Conservation (phyloP, 2,113 vertebrate genomes). For the Coryphaenoides rupestris region DNA sequence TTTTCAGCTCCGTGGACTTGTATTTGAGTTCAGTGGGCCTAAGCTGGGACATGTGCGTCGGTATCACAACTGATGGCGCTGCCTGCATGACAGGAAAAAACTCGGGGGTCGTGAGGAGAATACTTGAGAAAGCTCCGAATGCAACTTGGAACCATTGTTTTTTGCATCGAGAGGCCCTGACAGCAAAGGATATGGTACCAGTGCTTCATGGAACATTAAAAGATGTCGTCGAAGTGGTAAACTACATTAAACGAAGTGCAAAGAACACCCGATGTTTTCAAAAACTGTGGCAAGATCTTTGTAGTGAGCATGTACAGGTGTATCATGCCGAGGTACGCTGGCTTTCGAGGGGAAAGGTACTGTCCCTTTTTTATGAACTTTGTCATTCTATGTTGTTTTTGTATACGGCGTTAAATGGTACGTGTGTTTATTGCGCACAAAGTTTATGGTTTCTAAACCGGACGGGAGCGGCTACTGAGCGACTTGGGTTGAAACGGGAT, state of each 20-base stretch:
- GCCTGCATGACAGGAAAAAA: not conserved
- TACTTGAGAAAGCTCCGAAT: not conserved
- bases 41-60: not conserved
- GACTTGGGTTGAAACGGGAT: too few relatives aligned
- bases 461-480: too few relatives aligned
- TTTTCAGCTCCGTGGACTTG: not conserved
- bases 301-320: too few relatives aligned
- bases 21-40: not conserved
- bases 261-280: not conserved
- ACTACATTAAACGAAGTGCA: conserved; percentile 4
- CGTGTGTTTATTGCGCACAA: too few relatives aligned
- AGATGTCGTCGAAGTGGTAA: not conserved
- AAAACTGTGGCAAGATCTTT: too few relatives aligned
- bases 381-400: too few relatives aligned
- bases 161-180: not conserved
- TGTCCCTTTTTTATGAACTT: not conserved
- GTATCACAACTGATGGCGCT: conserved; percentile 7
- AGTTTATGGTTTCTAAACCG: too few relatives aligned
- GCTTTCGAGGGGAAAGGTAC: not conserved
- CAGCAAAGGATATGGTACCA: conserved; percentile 1
- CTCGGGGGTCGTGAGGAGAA: not conserved
- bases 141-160: conserved; percentile 7
- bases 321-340: not conserved
- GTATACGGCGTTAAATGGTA: too few relatives aligned
- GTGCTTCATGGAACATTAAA: not conserved